A percentile compares a stretch with the other conserved stretches of the same genome.
Evolutionary conservation across 1,140 invertebrate species (phyloP).

Genomic region (Zaprionus capensis): DNA sequence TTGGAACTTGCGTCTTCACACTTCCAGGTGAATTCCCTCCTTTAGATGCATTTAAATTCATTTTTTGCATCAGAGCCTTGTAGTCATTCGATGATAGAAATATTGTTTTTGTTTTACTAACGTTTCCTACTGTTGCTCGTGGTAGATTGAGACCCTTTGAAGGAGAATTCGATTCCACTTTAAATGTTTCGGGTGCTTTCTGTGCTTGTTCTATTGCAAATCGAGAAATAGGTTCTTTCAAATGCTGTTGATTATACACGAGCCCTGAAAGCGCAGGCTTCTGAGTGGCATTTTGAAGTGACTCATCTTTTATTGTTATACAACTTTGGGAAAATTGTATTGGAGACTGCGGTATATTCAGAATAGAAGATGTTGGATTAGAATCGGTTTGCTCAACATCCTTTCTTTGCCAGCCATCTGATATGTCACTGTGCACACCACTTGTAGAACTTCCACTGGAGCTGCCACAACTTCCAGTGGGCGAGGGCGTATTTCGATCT

Average conservation of each 20-base stretch:
- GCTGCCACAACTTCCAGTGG: conserved; percentile 67
- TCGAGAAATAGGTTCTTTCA: conserved; percentile 5
- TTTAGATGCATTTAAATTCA: conserved; percentile 70
- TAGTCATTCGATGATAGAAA: conserved; percentile 85
- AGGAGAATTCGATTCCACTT: not conserved
- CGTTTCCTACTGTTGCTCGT: not conserved
- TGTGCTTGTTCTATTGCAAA: not conserved
- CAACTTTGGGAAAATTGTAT: conserved; percentile 6
- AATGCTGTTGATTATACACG: conserved; percentile 8
- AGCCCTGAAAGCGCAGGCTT: not conserved
- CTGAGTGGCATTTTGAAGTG: conserved; percentile 23
- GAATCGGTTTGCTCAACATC: conserved; percentile 16
- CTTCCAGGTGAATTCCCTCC: conserved; percentile 53
- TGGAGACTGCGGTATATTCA: conserved; percentile 1
- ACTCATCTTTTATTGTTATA: conserved; percentile 20
- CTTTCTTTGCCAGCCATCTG: conserved; percentile 47
- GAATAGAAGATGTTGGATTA: conserved; percentile 8
- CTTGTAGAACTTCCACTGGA: conserved; percentile 68
- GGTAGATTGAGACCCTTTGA: conserved; percentile 13
- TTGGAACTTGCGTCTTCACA: conserved; percentile 58
- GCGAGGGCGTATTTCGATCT: conserved; percentile 71
- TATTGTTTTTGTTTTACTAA: conserved; percentile 83
- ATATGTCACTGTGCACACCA: conserved; percentile 70
- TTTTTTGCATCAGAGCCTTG: conserved; percentile 84
- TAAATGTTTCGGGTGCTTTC: not conserved